Percentiles rank a stretch among this genome's conserved stretches.
These are phyloP conservation scores for Paracyclopina nana DNA, from an alignment of 1,140 invertebrate genomes.

Conservation along the genomic window DNA sequence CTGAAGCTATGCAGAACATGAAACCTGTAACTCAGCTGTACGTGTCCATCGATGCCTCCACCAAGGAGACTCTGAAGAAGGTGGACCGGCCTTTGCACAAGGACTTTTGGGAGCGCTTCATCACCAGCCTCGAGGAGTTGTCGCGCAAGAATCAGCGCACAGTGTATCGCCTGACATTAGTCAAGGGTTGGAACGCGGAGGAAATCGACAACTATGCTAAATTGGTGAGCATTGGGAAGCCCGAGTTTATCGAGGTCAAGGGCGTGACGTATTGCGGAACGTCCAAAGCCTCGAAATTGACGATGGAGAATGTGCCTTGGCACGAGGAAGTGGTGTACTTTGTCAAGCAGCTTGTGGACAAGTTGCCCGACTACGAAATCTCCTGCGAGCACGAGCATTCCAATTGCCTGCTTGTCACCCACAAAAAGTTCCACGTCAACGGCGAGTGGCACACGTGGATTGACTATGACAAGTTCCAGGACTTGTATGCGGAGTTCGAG, in stretches of 20 bases:
- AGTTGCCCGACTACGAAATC: slow-evolving; percentile 34
- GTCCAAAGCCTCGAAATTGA: slow-evolving; percentile 33
- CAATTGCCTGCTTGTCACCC: slow-evolving; percentile 38
- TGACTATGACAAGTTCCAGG: slow-evolving; percentile 37
- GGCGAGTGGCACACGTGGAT: slow-evolving; percentile 42
- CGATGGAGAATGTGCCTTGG: slow-evolving; percentile 45
- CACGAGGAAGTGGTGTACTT: slow-evolving; percentile 40
- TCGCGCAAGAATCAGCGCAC: slow-evolving; percentile 38
- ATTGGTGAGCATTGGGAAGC: slow-evolving; percentile 35
- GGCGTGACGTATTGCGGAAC: slow-evolving; percentile 43
- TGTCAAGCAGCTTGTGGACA: slow-evolving; percentile 29
- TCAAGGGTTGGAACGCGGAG: slow-evolving; percentile 40
- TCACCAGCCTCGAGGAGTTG: slow-evolving; percentile 35
- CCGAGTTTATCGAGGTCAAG: slow-evolving; percentile 46
- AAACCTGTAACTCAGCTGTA: slow-evolving; percentile 41
- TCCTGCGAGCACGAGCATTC: slow-evolving; percentile 44
- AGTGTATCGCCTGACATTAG: slow-evolving; percentile 41
- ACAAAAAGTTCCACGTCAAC: slow-evolving; percentile 30
- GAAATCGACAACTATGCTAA: slow-evolving; percentile 39
- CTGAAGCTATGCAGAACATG: slow-evolving; percentile 36
- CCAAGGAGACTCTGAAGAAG: slow-evolving; percentile 41
- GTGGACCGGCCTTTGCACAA: slow-evolving; percentile 40
- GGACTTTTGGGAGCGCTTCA: slow-evolving; percentile 41
- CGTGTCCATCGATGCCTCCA: slow-evolving; percentile 41
- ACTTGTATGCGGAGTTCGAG: slow-evolving; percentile 29